These are phyloP conservation scores for Orestias chungarensis DNA, from an alignment of 2,797 vertebrate species.

Conservation along the genomic window DNA sequence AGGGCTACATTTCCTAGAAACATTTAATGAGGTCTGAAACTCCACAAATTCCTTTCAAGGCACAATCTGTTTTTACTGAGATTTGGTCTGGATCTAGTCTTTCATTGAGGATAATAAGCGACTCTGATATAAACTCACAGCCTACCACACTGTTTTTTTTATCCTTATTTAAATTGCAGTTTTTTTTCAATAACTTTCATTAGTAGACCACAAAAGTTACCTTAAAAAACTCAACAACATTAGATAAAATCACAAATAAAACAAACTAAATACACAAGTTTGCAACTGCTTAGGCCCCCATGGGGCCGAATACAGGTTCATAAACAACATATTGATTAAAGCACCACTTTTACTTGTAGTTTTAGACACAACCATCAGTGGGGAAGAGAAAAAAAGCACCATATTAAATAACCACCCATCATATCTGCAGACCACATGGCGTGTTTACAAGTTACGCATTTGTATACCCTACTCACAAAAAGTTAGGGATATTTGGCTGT, in stretches of 20 bases:
- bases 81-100: constrained; percentile 16
- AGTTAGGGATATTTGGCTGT: too few species aligned
- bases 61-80: constrained; percentile 12
- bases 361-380: too few species aligned
- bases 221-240: background rate
- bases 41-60: constrained; percentile 43
- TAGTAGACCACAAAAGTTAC: background rate
- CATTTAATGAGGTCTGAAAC: constrained; percentile 33
- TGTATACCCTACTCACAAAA: too few species aligned
- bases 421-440: too few species aligned
- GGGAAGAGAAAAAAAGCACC: too few species aligned
- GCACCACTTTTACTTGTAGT: background rate
- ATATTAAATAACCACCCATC: background rate
- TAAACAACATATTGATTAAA: background rate
- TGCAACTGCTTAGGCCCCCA: background rate
- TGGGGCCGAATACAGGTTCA: background rate
- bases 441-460: too few species aligned
- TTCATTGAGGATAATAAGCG: background rate
- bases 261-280: background rate
- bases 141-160: too few species aligned
- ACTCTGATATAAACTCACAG: too few species aligned
- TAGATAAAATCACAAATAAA: background rate
- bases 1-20: background rate
- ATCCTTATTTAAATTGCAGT: too few species aligned
- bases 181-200: background rate